Base-by-base conservation (phyloP, 2,797 vertebrate genomes). In the Psittacula echo region DNA sequence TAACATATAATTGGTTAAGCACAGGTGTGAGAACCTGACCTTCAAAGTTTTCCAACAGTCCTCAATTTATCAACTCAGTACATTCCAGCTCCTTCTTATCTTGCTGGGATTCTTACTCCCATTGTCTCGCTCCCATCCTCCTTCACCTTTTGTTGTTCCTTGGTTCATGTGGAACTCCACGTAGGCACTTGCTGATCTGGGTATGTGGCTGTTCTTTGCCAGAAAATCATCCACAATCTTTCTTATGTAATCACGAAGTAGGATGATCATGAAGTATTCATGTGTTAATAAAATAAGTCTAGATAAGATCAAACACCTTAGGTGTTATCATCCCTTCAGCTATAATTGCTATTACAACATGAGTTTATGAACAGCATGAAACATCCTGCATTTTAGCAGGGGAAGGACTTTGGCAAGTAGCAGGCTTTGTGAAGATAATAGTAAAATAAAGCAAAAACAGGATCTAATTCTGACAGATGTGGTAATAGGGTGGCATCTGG, bases 271-370 rank as follows among this genome's bases (percentile, higher is more conserved):
- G 73, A 95, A 94, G 4, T 96, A 94, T 96, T 96, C 78, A 97
- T 87, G 23, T 37, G 58, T 70, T 87, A 91, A 88, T 84, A 81
- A 92, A 94, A 45, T 90, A 90, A 83, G 22, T 73, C 62, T 78
- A 81, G 89, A 95, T 94, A 96, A 97, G 91, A 91, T 97, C 92
- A 94, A 91, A 91, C 85, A 86, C 87, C 89, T 71, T 75, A 91
- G 89, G 79, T 88, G 87, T 76, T 92, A 89, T 54, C 81, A 89
- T 58, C 78, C 89, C 30, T 80, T 88, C 61, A 75, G 16, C 58
- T 86, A n/a, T 93, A 95, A 94, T 84, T 95, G 70, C 76, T 65
- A 20, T 82, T 92, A 75, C 18, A 64, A 42, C 13, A 54, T 8
- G 19, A 71, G n/a, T 77, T 91, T 62, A 48, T n/a, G 37, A 94